Evolutionary conservation across 1,140 invertebrate genomes (phyloP).

Genomic region (Drosophila kikkawai): DNA sequence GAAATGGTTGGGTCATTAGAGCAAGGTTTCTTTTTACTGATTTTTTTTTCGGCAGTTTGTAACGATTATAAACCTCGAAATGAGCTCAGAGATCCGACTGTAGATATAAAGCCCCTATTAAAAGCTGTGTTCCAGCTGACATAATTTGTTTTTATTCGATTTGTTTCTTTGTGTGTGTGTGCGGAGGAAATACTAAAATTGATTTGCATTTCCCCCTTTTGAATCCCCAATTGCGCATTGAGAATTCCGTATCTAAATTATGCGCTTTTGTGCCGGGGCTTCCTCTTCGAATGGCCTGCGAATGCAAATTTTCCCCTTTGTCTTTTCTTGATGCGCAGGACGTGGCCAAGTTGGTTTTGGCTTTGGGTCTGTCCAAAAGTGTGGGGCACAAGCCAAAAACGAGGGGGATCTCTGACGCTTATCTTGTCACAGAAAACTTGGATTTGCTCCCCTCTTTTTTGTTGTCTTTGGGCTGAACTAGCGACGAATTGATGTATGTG

Average conservation of each 20-base stretch:
- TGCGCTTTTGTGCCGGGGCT: constrained; percentile 36
- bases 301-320: constrained; percentile 71
- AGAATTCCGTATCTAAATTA: constrained; percentile 74
- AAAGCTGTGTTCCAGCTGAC: constrained; percentile 21
- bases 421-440: constrained; percentile 62
- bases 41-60: constrained; percentile 6
- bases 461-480: constrained; percentile 29
- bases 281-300: constrained; percentile 54
- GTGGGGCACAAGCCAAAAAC: constrained; percentile 63
- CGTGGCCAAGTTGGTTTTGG: constrained; percentile 1
- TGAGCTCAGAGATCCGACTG: constrained; percentile 9
- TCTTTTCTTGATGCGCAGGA: constrained; percentile 36
- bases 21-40: constrained; percentile 30
- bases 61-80: constrained; percentile 17
- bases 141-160: constrained; percentile 42
- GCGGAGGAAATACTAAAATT: constrained; percentile 29
- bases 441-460: constrained; percentile 20
- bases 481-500: constrained; percentile 71
- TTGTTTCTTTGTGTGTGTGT: not conserved
- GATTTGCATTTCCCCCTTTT: constrained; percentile 65
- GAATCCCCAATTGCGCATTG: constrained; percentile 54
- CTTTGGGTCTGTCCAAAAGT: constrained; percentile 12
- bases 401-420: constrained; percentile 45
- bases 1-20: constrained; percentile 65
- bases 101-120: constrained; percentile 16